phyloP scores from a whole-genome alignment of 2,888 invertebrate species.

The Polydrusus cervinus region DNA sequence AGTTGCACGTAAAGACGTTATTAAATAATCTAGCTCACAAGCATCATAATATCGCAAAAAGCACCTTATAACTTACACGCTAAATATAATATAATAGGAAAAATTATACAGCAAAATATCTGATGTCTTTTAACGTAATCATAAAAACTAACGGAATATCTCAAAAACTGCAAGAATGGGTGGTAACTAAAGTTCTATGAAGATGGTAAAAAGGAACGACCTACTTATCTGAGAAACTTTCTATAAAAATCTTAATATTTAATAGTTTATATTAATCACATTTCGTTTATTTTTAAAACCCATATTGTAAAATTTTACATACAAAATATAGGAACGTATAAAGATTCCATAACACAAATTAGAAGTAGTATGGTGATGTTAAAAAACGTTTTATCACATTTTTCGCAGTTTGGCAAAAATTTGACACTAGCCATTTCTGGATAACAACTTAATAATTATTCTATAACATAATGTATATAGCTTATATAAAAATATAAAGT shows the following conservation, averaged over 20 bases:
- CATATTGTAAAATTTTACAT: constrained; percentile 27
- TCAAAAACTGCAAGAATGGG: constrained; percentile 31
- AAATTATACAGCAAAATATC: constrained; percentile 24
- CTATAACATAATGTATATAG: constrained; percentile 33
- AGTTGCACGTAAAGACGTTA: constrained; percentile 11
- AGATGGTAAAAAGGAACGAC: constrained; percentile 26
- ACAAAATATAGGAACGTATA: constrained; percentile 29
- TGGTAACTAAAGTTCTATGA: constrained; percentile 32
- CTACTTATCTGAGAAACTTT: constrained; percentile 16
- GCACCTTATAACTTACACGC: constrained; percentile 21
- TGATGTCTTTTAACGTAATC: constrained; percentile 33
- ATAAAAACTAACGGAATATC: constrained; percentile 22
- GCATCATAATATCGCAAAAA: constrained; percentile 24
- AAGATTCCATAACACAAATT: constrained; percentile 4
- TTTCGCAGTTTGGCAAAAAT: constrained; percentile 37
- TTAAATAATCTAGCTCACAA: constrained; percentile 19
- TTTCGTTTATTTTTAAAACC: constrained; percentile 25
- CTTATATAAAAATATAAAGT: constrained; percentile 22
- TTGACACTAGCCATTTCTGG: constrained; percentile 43
- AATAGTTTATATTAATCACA: constrained; percentile 44
- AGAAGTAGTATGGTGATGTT: constrained; percentile 25
- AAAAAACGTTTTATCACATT: constrained; percentile 39
- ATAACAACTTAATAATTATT: constrained; percentile 32
- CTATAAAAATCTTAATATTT: constrained; percentile 33
- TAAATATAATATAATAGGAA: constrained; percentile 25